Conservation (phyloP, 2,888 invertebrate species). For the Thecocarcelia acutangulata region DNA sequence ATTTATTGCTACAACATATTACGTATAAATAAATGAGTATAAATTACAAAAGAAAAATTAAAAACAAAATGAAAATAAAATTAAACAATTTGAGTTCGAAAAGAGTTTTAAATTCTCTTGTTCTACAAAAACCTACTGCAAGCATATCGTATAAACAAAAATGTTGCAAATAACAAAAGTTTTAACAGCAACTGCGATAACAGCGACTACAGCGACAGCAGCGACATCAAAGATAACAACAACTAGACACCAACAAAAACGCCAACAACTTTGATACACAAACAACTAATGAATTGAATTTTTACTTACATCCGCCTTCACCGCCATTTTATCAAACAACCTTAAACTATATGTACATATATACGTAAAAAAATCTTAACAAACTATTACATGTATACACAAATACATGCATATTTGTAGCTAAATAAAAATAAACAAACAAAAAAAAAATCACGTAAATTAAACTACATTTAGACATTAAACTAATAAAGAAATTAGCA, state of each 20-base stretch:
- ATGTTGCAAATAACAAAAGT: slow-evolving; percentile 72
- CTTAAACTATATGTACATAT: slow-evolving; percentile 16
- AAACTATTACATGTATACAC: background rate
- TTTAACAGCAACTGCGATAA: slow-evolving; percentile 26
- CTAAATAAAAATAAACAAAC: background rate
- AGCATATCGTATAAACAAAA: slow-evolving; percentile 75
- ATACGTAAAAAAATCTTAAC: background rate
- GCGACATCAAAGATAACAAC: slow-evolving; percentile 8
- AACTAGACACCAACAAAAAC: slow-evolving; percentile 20
- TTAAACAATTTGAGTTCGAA: slow-evolving; percentile 25
- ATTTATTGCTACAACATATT: slow-evolving; percentile 13
- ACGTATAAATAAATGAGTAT: slow-evolving; percentile 76
- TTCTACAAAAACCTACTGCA: slow-evolving; percentile 6
- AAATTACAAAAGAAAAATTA: slow-evolving; percentile 77
- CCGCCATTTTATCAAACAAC: slow-evolving; percentile 33
- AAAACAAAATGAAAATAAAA: slow-evolving; percentile 71
- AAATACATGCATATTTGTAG: background rate
- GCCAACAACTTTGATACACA: slow-evolving; percentile 28
- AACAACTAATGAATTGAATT: slow-evolving; percentile 44
- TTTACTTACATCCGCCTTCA: slow-evolving; percentile 43
- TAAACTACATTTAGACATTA: background rate
- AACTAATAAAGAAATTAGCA: slow-evolving; percentile 7
- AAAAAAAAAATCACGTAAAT: background rate
- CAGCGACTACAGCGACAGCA: slow-evolving; percentile 7
- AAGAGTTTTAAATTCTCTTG: background rate